Conservation (phyloP, 2,888 invertebrate species). For the Aleiodes alternator region DNA sequence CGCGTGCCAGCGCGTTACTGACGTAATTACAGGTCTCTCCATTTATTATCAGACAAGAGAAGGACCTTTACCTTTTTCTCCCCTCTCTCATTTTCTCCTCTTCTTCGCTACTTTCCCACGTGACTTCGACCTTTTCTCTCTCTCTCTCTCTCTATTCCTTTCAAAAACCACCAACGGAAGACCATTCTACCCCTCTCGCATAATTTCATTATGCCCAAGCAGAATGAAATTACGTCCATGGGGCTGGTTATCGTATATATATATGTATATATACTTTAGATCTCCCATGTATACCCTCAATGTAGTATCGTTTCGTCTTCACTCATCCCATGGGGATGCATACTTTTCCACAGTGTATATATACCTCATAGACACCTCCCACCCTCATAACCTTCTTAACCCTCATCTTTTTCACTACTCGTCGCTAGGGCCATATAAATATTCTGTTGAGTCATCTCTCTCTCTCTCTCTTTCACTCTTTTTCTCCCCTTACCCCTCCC, state of each 20-base stretch:
- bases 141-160: background rate
- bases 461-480: too few species aligned
- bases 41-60: slow-evolving; percentile 35
- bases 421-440: slow-evolving; percentile 15
- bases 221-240: slow-evolving; percentile 39
- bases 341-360: slow-evolving; percentile 8
- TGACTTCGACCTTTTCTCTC: background rate
- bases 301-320: slow-evolving; percentile 38
- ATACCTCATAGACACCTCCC: slow-evolving; percentile 21
- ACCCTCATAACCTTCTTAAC: slow-evolving; percentile 32
- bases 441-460: slow-evolving; percentile 22
- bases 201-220: slow-evolving; percentile 36
- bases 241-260: slow-evolving; percentile 11
- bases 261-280: slow-evolving; percentile 4
- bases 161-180: slow-evolving; percentile 35
- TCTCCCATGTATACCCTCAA: slow-evolving; percentile 3
- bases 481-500: background rate
- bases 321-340: slow-evolving; percentile 32
- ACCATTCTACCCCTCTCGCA: slow-evolving; percentile 31
- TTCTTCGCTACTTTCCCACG: too few species aligned
- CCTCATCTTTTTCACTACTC: slow-evolving; percentile 27
- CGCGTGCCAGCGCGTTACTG: slow-evolving; percentile 24
- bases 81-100: slow-evolving; percentile 7
- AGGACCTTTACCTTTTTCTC: slow-evolving; percentile 11
- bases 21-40: slow-evolving; percentile 30